These are phyloP conservation scores for Limnephilus rhombicus DNA, from an alignment of 2,888 invertebrate species.

Conservation along the genomic window DNA sequence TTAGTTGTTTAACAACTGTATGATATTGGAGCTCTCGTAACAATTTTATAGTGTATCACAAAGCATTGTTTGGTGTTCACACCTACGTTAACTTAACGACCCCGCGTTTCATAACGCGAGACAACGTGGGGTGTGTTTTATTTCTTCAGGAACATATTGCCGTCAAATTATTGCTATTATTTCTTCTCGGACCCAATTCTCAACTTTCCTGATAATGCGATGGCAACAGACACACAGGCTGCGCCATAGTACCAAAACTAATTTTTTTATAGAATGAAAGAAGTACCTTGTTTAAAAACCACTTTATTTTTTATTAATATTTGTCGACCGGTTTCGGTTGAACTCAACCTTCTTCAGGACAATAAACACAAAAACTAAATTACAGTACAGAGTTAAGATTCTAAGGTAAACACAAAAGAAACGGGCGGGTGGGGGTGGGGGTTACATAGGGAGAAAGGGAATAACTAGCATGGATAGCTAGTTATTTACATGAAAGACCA, in stretches of 20 bases:
- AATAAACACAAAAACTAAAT: too few species aligned
- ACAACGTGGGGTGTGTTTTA: background rate
- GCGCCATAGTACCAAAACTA: background rate
- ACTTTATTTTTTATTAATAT: too few species aligned
- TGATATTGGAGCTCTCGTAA: background rate
- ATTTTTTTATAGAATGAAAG: too few species aligned
- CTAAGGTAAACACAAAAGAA: too few species aligned
- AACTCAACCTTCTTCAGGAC: too few species aligned
- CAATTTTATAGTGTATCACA: background rate
- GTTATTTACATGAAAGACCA: too few species aligned
- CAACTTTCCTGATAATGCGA: background rate
- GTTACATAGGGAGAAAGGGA: too few species aligned
- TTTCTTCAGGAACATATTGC: background rate
- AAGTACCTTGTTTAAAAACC: too few species aligned
- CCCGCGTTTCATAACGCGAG: background rate
- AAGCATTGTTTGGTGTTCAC: background rate
- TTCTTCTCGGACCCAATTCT: background rate
- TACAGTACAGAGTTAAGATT: too few species aligned
- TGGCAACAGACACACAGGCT: background rate
- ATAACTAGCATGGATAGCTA: too few species aligned
- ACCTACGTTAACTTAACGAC: background rate
- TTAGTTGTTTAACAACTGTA: background rate
- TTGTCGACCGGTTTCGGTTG: too few species aligned
- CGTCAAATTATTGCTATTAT: background rate
- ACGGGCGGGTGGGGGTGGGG: too few species aligned